These are phyloP conservation scores for Falco cherrug DNA, from an alignment of 2,797 vertebrate genomes.

Conservation along the genomic window DNA sequence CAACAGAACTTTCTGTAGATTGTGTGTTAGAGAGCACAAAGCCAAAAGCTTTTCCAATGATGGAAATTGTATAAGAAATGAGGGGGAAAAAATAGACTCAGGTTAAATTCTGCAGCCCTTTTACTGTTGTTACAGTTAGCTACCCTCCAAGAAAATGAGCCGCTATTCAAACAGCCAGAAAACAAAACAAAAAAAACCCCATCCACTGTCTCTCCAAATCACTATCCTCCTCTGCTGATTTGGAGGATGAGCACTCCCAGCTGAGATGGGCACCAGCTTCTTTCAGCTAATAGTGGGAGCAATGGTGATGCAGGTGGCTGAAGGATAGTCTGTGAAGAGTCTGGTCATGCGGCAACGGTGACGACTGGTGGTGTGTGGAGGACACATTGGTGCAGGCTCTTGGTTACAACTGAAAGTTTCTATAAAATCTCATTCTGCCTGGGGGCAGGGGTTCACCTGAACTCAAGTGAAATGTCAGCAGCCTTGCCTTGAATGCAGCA, in stretches of 20 bases:
- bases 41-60: neutral
- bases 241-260: neutral
- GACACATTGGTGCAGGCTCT: rapidly evolving
- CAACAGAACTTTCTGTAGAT: neutral
- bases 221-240: neutral
- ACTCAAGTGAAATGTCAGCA: neutral
- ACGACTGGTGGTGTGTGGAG: neutral
- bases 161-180: neutral
- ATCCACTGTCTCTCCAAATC: neutral
- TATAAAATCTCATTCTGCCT: neutral
- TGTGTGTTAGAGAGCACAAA: neutral
- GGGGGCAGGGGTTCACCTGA: neutral
- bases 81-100: neutral
- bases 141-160: neutral
- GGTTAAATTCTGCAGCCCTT: neutral
- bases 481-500: neutral
- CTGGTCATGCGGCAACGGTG: neutral
- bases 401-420: neutral
- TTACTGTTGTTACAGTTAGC: neutral
- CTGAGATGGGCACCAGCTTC: neutral
- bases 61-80: neutral
- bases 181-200: rapidly evolving
- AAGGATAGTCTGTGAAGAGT: neutral
- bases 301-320: neutral
- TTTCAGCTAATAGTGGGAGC: neutral